Evolutionary conservation across 2,888 invertebrate species (phyloP), one percentile per base, ranked within the genome.

Genomic region (Vesta saturnalis): DNA sequence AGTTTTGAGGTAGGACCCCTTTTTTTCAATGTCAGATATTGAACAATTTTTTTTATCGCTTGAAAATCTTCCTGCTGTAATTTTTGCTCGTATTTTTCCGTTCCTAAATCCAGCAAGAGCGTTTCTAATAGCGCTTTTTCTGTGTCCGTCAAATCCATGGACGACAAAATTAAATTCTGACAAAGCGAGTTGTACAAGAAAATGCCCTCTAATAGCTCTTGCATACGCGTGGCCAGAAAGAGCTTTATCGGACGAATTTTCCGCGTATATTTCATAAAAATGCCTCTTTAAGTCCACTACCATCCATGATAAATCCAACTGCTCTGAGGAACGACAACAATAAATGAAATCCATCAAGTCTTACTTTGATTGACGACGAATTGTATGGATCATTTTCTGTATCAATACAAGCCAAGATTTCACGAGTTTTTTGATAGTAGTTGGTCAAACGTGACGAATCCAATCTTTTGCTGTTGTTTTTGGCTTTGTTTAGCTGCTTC

Each of bases 271-370:
- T n/a, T n/a, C n/a, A n/a, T n/a, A n/a, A n/a, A n/a, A n/a, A n/a
- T n/a, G n/a, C n/a, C n/a, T n/a, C n/a, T n/a, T n/a, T n/a, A 8
- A 79, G 54, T 15, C 78, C 79, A 67, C 76, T 78, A 3, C 81
- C 81, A 14, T 69, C 68, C 82, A 83, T 83, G 19, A 81, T 72
- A 57, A 73, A 67, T 18, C 82, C 82, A 46, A 82, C 72, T 5
- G 75, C 30, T 60, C 80, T 78, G 52, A 81, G 59, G 63, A 77
- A 83, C 15, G 76, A 79, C 30, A 30, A 6, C 30, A 30, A 30
- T 30, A 30, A 30, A 30, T 81, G 80, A 72, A 81, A 81, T 21
- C 78, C 77, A 10, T 79, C 80, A 49, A 81, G 72, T 67, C 78
- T 72, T 56, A 78, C 74, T 56, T 74, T 65, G 18, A 77, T 58